Evolutionary conservation across 2,888 invertebrate genomes (phyloP), one percentile per base, ranked within the genome.

Genomic region (Rhogogaster chlorosoma): DNA sequence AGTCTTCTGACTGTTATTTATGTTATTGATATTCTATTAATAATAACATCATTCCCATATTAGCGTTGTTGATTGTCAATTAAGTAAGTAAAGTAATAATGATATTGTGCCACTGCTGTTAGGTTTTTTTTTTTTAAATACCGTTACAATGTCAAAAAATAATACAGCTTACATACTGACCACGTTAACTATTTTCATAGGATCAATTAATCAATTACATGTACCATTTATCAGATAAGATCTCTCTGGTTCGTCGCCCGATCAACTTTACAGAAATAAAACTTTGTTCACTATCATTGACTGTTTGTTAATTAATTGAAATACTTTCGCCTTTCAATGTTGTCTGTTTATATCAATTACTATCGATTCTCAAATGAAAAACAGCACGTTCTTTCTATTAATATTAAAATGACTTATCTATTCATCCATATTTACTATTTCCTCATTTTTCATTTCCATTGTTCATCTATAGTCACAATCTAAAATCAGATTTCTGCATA

Each of bases 11-110:
- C 77, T 77, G 22, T 53, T 77, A 29, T 67, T 29, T 67, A 77
- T 53, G 49, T 53, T 53, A 77, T 77, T 77, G 77, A 53, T 77
- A 77, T 77, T 77, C 32, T 77, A 77, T 6, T 77, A 77, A 49
- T 29, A 42, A 70, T 73, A 26, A 42, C 73, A 73, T 42, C 42
- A 73, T 73, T 42, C 42, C 38, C 9, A 73, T n/a, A n/a, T 73
- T 73, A 73, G 38, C 22, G 9, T 73, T 73, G 73, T 73, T 73
- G 73, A 73, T 73, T 73, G 73, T 73, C 73, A 42, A 73, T 26
- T 26, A 42, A 42, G 38, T 22, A 12, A n/a, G n/a, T 22, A 73
- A 38, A 42, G 32, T 18, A 67, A 67, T 18, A 67, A 67, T 29
- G 22, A 73, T 38, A 22, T 12, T 42, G 42, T 73, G 42, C 73